These are phyloP conservation scores for Tautogolabrus adspersus DNA, from an alignment of 2,113 vertebrate genomes.

Conservation along the genomic window DNA sequence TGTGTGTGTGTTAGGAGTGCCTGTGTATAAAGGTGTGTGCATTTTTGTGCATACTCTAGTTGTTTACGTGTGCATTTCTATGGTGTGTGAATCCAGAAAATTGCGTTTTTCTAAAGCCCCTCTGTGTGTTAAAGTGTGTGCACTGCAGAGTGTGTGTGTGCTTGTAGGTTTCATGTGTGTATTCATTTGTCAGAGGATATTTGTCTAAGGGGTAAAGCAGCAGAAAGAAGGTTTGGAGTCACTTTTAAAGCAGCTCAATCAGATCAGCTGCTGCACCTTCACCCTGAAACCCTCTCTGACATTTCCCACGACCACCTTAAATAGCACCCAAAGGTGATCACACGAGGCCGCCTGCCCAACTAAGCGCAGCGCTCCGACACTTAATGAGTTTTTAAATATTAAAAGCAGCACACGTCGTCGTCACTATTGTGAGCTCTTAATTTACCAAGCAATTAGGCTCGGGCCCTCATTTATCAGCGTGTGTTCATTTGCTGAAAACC, in stretches of 20 bases:
- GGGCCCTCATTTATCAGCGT: constrained; percentile 97
- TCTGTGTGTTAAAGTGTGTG: neutral
- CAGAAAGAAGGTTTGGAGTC: constrained; percentile 5
- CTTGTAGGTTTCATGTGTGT: neutral
- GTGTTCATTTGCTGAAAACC: constrained; percentile 92
- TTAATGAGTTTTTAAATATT: constrained; percentile 99
- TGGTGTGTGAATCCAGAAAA: neutral
- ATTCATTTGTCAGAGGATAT: neutral
- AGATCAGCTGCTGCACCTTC: constrained; percentile 41
- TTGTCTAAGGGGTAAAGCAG: constrained; percentile 4
- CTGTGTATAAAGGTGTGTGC: no score
- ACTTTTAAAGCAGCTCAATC: constrained; percentile 38
- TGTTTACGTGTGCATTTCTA: no score
- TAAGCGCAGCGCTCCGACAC: constrained; percentile 89
- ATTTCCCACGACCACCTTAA: constrained; percentile 62
- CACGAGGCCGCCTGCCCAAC: constrained; percentile 82
- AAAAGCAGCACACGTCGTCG: constrained; percentile 93
- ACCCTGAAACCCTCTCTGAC: constrained; percentile 38
- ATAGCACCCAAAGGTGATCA: constrained; percentile 71
- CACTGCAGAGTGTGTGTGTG: neutral
- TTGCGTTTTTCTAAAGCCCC: no score
- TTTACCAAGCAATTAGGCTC: constrained; percentile 99
- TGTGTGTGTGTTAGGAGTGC: constrained; percentile 7
- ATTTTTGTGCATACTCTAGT: no score
- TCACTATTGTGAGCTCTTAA: constrained; percentile 97